Evolutionary conservation across 2,113 vertebrate genomes (phyloP).

Genomic region (Anhinga rufa): DNA sequence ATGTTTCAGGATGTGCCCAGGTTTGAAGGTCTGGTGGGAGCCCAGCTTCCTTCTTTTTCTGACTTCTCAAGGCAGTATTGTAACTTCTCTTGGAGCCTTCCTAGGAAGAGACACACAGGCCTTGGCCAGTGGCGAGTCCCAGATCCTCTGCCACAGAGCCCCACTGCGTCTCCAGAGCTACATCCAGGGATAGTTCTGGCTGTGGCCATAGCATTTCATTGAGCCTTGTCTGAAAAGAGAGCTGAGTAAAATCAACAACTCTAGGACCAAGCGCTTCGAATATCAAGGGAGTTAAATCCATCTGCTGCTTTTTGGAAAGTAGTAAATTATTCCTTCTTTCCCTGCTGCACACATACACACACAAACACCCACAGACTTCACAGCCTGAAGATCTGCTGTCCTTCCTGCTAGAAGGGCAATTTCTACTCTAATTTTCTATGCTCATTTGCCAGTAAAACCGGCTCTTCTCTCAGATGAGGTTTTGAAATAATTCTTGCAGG

Average conservation of each 20-base stretch:
- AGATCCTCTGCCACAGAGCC: background rate
- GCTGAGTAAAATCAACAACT: background rate
- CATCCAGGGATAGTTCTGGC: background rate
- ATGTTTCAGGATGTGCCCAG: background rate
- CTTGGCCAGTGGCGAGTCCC: background rate
- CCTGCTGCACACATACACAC: constrained; percentile 25
- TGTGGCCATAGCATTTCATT: background rate
- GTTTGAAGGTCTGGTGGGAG: background rate
- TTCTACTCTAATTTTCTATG: constrained; percentile 33
- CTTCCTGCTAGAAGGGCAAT: constrained; percentile 40
- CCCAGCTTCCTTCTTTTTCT: background rate
- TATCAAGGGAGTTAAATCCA: constrained; percentile 24
- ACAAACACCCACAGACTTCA: constrained; percentile 64
- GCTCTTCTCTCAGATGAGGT: background rate
- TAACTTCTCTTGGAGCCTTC: background rate
- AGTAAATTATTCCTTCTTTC: constrained; percentile 31
- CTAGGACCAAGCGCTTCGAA: background rate
- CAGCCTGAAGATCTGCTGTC: constrained; percentile 49
- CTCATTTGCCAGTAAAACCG: constrained; percentile 54
- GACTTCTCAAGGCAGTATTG: background rate
- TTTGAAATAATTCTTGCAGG: constrained; percentile 29
- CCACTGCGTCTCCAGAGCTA: background rate
- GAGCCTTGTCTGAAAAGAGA: background rate
- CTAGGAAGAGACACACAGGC: background rate
- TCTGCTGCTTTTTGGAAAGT: constrained; percentile 39